Conservation (phyloP, 2,888 invertebrate genomes). For the Prosopocoilus inquinatus region DNA sequence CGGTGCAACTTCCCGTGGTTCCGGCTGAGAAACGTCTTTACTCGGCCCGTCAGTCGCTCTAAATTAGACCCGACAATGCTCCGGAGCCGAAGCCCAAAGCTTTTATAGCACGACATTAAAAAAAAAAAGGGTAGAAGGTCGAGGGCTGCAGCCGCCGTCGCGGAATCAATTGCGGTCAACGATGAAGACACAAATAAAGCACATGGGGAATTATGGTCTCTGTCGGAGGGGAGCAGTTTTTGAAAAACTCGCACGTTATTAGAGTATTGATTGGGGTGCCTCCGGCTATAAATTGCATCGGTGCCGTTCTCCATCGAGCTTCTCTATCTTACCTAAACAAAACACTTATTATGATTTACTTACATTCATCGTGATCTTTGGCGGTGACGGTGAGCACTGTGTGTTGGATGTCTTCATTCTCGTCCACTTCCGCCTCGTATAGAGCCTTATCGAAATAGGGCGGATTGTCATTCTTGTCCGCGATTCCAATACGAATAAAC, state of each 20-base stretch:
- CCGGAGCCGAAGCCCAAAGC: not conserved
- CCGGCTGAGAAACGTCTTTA: not conserved
- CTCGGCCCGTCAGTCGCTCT: not conserved
- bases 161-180: constrained; percentile 23
- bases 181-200: constrained; percentile 25
- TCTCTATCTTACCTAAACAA: constrained; percentile 19
- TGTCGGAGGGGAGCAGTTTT: constrained; percentile 18
- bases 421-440: constrained; percentile 96
- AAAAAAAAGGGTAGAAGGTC: constrained; percentile 1
- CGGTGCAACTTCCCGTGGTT: constrained; percentile 12
- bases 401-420: constrained; percentile 96
- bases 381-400: constrained; percentile 97
- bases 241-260: constrained; percentile 31
- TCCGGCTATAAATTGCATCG: constrained; percentile 26
- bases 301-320: constrained; percentile 23
- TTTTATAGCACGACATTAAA: not conserved
- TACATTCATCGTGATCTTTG: constrained; percentile 98
- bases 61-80: constrained; percentile 1
- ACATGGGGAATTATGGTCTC: constrained; percentile 18
- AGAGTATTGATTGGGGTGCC: constrained; percentile 29
- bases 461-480: constrained; percentile 99
- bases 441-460: constrained; percentile 96
- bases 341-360: constrained; percentile 54
- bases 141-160: constrained; percentile 10
- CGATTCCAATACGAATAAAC: constrained; percentile 97